Evolutionary conservation across 2,888 invertebrate genomes (phyloP), one percentile per base, ranked within the genome.

Genomic region (Eupithecia subfuscata): DNA sequence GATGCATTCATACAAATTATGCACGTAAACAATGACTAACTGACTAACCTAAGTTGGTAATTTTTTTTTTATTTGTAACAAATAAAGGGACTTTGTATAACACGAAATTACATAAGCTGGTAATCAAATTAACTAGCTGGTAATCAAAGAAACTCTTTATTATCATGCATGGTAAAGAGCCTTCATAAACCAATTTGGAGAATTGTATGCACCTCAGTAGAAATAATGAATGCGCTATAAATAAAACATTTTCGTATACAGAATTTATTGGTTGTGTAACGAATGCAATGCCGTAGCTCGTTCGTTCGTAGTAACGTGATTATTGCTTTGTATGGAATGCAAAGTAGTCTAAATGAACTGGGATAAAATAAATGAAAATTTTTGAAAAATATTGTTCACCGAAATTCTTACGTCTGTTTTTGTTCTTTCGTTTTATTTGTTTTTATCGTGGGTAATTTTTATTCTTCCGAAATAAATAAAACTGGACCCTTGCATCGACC

Each of bases 241-340:
- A 75, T 75, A 67, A 74, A 78, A 79, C 70, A 71, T 70, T 75
- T 73, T 67, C 37, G 65, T 40, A 37, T n/a, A 71, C 37, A 34
- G 67, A 69, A 79, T 78, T 75, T 77, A 80, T 80, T 77, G 77
- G 65, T 56, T 74, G 64, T 48, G 63, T 74, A 73, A 75, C 75
- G 71, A 76, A 52, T 75, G 71, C 74, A 56, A 72, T 69, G 75
- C 71, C 63, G 78, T 67, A 73, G 71, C 68, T 73, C 60, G 73
- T 71, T 69, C 43, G 68, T 40, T 25, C 25, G 60, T 0, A 48
- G 69, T 70, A 76, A 73, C 73, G 48, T 69, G 71, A 73, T 76
- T 76, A 73, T 73, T 76, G 69, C 64, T 73, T 73, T 76, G 76
- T 76, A 73, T 70, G 70, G 73, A 74, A 74, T 74, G 73, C 75